Percentiles rank a stretch among this genome's conserved stretches.
Conservation (phyloP, 2,797 vertebrate species). For the Siniperca scherzeri region DNA sequence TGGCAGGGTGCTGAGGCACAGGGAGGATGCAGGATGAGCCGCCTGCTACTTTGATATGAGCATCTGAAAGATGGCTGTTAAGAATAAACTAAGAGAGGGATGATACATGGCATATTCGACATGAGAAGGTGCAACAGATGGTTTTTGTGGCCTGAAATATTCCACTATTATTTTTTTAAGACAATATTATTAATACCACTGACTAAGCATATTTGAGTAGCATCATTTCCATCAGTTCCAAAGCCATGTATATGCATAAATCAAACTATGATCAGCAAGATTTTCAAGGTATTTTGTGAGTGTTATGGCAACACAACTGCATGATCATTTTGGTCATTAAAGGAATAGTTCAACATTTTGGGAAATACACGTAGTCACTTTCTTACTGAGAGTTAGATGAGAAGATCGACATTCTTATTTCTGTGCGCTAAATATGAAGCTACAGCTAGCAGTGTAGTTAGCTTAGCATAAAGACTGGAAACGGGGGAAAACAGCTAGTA, state of each 20-base stretch:
- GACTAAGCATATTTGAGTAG: neutral
- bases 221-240: neutral
- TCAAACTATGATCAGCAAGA: neutral
- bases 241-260: neutral
- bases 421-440: neutral
- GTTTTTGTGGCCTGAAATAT: conserved; percentile 1
- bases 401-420: neutral
- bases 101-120: conserved; percentile 18
- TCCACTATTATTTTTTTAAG: neutral
- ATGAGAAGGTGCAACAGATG: neutral
- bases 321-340: neutral
- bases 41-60: conserved; percentile 35
- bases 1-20: conserved; percentile 18
- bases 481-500: too few relatives aligned
- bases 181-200: neutral
- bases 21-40: conserved; percentile 32
- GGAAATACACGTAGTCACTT: neutral
- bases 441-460: neutral
- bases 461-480: neutral
- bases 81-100: conserved; percentile 5
- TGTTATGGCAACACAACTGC: neutral
- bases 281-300: neutral
- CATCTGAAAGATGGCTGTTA: conserved; percentile 27
- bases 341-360: neutral
- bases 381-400: neutral